Base-by-base conservation (phyloP, 2,113 vertebrate genomes). In the Gavialis gangeticus region DNA sequence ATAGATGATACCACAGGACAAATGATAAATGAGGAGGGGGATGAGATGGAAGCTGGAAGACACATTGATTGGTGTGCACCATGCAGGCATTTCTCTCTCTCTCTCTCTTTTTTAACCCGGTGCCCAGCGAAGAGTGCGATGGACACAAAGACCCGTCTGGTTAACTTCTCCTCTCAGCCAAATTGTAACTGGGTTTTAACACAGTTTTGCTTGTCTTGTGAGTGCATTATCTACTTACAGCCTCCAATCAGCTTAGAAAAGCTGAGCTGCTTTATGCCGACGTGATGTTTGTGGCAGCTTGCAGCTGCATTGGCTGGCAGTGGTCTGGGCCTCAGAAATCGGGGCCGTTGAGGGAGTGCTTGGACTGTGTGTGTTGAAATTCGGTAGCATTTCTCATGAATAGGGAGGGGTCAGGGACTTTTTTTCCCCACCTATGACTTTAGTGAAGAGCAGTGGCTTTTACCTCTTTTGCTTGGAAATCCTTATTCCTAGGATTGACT, bases 131-230 rank as follows among this genome's bases (percentile, higher is more conserved):
- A 55, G 66, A 88, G 17, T 9, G 60, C 10, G 90, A 69, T 59
- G 5, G 78, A 85, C 88, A 86, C 62, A 78, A 77, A 94, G 95
- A 22, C 63, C 18, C 5, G 5, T 16, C 58, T 80, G 85, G 87
- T 81, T 96, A 28, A 3, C 67, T 90, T 63, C 54, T 62, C 93
- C 87, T 79, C 27, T 78, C 77, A 81, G 86, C 77, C 89, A 83
- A 93, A 34, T 19, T 76, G 79, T 82, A 28, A 83, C 91, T 91
- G 87, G 82, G 66, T 80, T 95, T 91, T 92, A 92, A 28, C 77
- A 80, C 81, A 73, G 92, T 92, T 97, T 96, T 95, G 82, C 95
- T 92, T 91, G 93, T 93, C 95, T 94, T 85, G 92, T 96, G 91
- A 95, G 69, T 13, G n/a, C 1, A 21, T 95, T 91, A 96, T 84